Evolutionary conservation across 2,888 invertebrate genomes (phyloP).

Genomic region (Bursaphelenchus okinawaensis): DNA sequence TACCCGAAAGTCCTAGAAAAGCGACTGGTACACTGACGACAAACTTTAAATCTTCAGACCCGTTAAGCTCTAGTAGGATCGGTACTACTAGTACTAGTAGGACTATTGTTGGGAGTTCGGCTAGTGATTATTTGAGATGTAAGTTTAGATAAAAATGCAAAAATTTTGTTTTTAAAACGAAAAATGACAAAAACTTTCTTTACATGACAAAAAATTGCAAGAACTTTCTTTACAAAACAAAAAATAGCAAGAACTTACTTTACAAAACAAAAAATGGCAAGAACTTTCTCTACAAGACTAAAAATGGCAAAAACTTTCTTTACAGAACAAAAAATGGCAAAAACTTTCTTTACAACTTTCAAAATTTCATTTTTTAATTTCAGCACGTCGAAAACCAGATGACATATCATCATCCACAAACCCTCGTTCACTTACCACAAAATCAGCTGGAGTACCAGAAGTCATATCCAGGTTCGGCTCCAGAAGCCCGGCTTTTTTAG

Average conservation of each 20-base stretch:
- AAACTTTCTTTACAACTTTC: no score
- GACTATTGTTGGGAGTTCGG: not conserved
- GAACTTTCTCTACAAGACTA: no score
- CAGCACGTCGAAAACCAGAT: not conserved
- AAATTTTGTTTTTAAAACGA: no score
- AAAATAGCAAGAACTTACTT: no score
- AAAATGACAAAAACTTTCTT: no score
- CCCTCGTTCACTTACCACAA: not conserved
- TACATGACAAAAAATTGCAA: no score
- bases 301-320: no score
- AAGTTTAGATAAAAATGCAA: not conserved
- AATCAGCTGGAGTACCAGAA: slow-evolving; percentile 5
- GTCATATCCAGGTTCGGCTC: slow-evolving; percentile 8
- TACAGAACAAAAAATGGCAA: no score
- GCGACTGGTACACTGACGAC: not conserved
- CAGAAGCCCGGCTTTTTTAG: slow-evolving; percentile 6
- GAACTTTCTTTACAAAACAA: no score
- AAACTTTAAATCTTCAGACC: not conserved
- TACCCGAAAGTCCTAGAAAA: not conserved
- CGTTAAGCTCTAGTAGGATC: not conserved
- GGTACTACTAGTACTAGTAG: not conserved
- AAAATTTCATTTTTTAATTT: no score
- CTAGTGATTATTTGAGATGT: not conserved
- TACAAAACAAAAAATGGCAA: no score
- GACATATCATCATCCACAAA: not conserved